Conservation (phyloP, 2,113 vertebrate genomes). For the Hemiprocne comata region DNA sequence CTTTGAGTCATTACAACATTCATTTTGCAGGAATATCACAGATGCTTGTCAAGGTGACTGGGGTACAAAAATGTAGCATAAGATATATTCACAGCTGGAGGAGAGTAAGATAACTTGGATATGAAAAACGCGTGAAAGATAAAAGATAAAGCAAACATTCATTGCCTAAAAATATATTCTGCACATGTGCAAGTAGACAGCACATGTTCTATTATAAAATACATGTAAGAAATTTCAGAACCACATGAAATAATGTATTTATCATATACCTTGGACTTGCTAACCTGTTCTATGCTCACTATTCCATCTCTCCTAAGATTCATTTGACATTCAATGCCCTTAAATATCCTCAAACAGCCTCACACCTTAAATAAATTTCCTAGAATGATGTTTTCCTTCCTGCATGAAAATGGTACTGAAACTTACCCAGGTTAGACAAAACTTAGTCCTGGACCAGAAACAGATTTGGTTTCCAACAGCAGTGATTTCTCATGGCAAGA, state of each 20-base stretch:
- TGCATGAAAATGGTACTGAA: not conserved
- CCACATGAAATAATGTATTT: rapidly evolving
- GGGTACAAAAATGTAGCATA: not conserved
- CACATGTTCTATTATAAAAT: not conserved
- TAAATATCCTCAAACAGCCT: not conserved
- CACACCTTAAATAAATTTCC: not conserved
- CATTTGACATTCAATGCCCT: not conserved
- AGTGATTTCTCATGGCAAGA: not conserved
- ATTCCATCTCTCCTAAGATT: not conserved
- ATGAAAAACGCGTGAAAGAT: not conserved
- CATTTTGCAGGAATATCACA: not conserved
- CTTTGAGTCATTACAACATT: not conserved
- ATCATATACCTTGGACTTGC: not conserved
- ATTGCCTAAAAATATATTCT: not conserved
- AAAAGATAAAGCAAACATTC: not conserved
- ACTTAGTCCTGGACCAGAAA: not conserved
- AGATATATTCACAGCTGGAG: not conserved
- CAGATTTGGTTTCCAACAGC: not conserved
- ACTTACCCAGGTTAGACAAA: not conserved
- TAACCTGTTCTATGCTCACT: not conserved
- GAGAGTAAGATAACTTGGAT: not conserved
- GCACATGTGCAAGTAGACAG: not conserved
- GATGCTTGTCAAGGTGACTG: not conserved
- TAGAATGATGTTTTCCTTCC: not conserved
- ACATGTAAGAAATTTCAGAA: not conserved